These are phyloP conservation scores for Drosophila quasianomalipes DNA, from an alignment of 2,888 invertebrate species.

Conservation along the genomic window DNA sequence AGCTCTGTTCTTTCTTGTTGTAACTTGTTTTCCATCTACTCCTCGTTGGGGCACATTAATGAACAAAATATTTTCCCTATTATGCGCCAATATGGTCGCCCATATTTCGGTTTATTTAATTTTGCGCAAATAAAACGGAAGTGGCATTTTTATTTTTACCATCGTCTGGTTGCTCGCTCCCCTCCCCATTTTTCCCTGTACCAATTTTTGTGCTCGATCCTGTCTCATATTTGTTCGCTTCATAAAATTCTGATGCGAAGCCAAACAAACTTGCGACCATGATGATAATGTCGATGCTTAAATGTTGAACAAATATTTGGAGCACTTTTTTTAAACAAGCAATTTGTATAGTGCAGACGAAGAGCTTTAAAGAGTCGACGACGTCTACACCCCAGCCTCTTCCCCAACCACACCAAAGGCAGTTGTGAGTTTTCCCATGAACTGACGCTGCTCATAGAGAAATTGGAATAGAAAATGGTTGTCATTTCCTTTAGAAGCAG, in stretches of 20 bases:
- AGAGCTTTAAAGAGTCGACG: slow-evolving; percentile 62
- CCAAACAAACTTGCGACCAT: slow-evolving; percentile 77
- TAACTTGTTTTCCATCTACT: slow-evolving; percentile 44
- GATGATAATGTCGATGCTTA: slow-evolving; percentile 65
- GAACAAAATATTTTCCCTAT: slow-evolving; percentile 80
- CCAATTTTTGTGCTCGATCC: slow-evolving; percentile 42
- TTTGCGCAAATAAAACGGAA: slow-evolving; percentile 82
- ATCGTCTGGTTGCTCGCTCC: slow-evolving; percentile 39
- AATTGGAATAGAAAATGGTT: slow-evolving; percentile 63
- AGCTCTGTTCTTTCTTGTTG: slow-evolving; percentile 19
- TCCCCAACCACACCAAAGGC: slow-evolving; percentile 26
- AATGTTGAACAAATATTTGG: slow-evolving; percentile 68
- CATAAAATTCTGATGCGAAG: slow-evolving; percentile 76
- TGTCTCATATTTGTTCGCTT: slow-evolving; percentile 75
- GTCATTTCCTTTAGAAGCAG: slow-evolving; percentile 64
- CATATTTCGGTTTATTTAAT: slow-evolving; percentile 83
- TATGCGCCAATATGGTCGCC: slow-evolving; percentile 80
- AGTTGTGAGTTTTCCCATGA: slow-evolving; percentile 73
- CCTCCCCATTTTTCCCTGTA: not conserved
- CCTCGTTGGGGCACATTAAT: slow-evolving; percentile 67
- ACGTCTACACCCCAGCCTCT: slow-evolving; percentile 12
- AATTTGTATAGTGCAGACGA: slow-evolving; percentile 61
- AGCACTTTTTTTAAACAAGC: slow-evolving; percentile 67
- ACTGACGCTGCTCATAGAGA: slow-evolving; percentile 16
- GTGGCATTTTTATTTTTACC: slow-evolving; percentile 77